phyloP scores from a whole-genome alignment of 2,797 vertebrate genomes.

The Pyrocephalus nanus region DNA sequence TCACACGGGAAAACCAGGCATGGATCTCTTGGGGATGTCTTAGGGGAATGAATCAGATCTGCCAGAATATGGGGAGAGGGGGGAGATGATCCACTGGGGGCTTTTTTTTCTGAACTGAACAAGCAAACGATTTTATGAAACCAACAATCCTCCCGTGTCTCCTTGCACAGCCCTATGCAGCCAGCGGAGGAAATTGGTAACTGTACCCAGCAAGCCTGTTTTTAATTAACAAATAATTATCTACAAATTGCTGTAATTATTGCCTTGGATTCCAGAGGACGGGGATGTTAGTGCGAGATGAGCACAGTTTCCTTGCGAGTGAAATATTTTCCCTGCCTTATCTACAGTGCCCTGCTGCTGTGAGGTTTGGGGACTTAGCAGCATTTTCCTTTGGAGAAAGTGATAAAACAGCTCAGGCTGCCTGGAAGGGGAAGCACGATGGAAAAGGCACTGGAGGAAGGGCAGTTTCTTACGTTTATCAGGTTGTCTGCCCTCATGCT shows the following conservation, averaged over 20 bases:
- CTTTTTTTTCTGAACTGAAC: slow-evolving; percentile 15
- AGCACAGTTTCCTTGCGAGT: slow-evolving; percentile 47
- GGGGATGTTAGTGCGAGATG: neutral
- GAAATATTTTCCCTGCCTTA: slow-evolving; percentile 67
- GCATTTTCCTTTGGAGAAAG: neutral
- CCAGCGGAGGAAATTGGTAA: slow-evolving; percentile 55
- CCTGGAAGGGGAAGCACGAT: neutral
- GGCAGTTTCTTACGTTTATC: neutral
- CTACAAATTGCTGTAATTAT: slow-evolving; percentile 74
- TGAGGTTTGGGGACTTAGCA: slow-evolving; percentile 19
- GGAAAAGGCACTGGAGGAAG: neutral
- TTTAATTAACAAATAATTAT: slow-evolving; percentile 74
- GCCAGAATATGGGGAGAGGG: neutral
- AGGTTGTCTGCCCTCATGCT: neutral
- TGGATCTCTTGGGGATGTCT: neutral
- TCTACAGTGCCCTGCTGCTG: slow-evolving; percentile 59
- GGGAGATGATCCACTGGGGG: neutral
- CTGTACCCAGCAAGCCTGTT: slow-evolving; percentile 68
- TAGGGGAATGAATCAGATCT: slow-evolving; percentile 17
- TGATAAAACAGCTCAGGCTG: slow-evolving; percentile 33
- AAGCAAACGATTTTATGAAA: neutral
- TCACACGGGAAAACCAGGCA: neutral
- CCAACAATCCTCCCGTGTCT: slow-evolving; percentile 25
- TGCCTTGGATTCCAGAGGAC: slow-evolving; percentile 67
- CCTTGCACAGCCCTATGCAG: slow-evolving; percentile 29